These are phyloP conservation scores for Distichodus sexfasciatus DNA, from an alignment of 2,797 vertebrate genomes.

Conservation along the genomic window DNA sequence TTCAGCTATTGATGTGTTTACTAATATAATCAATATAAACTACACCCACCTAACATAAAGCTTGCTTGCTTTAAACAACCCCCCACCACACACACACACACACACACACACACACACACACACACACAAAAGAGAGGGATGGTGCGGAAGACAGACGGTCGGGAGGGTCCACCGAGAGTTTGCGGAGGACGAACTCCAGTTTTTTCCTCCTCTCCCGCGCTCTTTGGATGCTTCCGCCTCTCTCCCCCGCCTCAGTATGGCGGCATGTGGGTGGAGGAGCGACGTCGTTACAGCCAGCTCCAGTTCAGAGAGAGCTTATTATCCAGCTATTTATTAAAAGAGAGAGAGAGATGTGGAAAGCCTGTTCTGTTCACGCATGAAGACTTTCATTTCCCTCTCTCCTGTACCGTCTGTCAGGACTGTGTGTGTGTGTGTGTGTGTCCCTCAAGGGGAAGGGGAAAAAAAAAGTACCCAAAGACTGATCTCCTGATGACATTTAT, in stretches of 20 bases:
- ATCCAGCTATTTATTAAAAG: slow-evolving; percentile 42
- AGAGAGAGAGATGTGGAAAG: slow-evolving; percentile 27
- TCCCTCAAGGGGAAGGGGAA: slow-evolving; percentile 18
- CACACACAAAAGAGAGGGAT: neutral
- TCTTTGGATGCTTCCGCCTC: neutral
- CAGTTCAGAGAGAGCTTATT: slow-evolving; percentile 37
- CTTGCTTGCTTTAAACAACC: slow-evolving; percentile 7
- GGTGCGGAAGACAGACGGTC: slow-evolving; percentile 9
- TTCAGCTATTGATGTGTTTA: too few species aligned
- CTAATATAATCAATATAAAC: too few species aligned
- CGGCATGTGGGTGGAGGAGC: slow-evolving; percentile 28
- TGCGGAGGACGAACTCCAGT: slow-evolving; percentile 11
- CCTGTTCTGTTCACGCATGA: slow-evolving; percentile 28
- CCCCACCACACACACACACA: slow-evolving; percentile 12
- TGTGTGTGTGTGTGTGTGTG: slow-evolving; percentile 19
- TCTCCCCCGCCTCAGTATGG: slow-evolving; percentile 7
- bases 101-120: too few species aligned
- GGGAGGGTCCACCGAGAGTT: slow-evolving; percentile 1
- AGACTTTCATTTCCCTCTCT: slow-evolving; percentile 27
- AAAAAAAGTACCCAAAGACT: slow-evolving; percentile 5
- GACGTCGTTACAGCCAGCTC: slow-evolving; percentile 35
- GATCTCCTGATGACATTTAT: slow-evolving; percentile 30
- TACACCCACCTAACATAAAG: too few species aligned
- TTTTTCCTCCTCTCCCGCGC: neutral
- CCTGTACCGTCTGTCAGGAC: neutral